A percentile compares a stretch with the other conserved stretches of the same genome.
phyloP scores from a whole-genome alignment of 2,113 vertebrate species.

The Erythrolamprus reginae region DNA sequence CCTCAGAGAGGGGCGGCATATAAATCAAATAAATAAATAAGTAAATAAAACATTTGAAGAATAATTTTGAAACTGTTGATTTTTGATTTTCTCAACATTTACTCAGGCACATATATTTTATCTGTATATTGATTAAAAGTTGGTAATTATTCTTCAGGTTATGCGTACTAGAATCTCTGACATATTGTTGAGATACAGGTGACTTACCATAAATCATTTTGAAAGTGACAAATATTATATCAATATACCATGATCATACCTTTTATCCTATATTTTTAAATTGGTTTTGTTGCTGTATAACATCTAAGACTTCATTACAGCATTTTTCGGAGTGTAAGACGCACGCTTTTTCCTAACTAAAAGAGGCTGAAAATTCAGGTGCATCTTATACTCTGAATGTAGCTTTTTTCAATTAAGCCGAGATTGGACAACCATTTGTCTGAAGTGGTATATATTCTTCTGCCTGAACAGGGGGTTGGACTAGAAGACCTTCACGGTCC shows the following conservation, averaged over 20 bases:
- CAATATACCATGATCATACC: not conserved
- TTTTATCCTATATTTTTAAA: not conserved
- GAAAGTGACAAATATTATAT: not conserved
- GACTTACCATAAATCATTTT: not conserved
- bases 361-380: no score
- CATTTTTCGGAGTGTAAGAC: no score
- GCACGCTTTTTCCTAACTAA: no score
- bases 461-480: not conserved
- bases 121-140: not conserved
- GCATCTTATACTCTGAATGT: no score
- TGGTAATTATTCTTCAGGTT: not conserved
- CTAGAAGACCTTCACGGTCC: not conserved
- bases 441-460: not conserved
- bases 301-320: no score
- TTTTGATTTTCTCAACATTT: not conserved
- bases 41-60: no score
- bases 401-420: no score
- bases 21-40: no score
- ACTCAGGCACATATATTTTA: not conserved
- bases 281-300: not conserved
- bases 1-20: no score
- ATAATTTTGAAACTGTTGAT: not conserved
- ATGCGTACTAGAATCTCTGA: not conserved
- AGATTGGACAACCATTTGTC: not conserved
- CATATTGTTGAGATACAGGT: not conserved